These are phyloP conservation scores for Drosophila ironensis DNA, from an alignment of 1,140 invertebrate species.

Conservation along the genomic window DNA sequence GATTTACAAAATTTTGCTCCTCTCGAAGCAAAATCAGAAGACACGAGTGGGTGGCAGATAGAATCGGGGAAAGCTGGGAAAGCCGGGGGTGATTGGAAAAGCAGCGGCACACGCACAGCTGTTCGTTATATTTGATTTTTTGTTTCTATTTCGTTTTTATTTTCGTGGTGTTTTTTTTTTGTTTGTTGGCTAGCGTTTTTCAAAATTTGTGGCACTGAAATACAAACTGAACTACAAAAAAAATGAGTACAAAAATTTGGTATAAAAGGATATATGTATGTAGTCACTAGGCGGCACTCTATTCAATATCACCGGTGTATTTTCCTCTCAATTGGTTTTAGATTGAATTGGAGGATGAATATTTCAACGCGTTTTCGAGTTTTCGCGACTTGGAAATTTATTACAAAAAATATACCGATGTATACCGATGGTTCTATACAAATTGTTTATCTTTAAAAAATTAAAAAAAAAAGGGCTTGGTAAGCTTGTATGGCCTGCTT, in stretches of 20 bases:
- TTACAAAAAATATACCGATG: too few relatives aligned
- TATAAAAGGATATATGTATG: conserved; percentile 11
- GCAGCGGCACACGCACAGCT: conserved; percentile 39
- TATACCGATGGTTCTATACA: too few relatives aligned
- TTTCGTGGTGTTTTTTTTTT: conserved; percentile 4
- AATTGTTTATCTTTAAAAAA: neutral
- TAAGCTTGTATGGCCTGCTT: neutral
- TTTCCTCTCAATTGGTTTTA: too few relatives aligned
- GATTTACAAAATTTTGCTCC: conserved; percentile 7
- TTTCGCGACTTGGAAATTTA: too few relatives aligned
- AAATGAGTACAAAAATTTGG: conserved; percentile 10
- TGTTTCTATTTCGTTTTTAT: conserved; percentile 10
- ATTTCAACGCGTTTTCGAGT: too few relatives aligned
- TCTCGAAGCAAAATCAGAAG: conserved; percentile 10
- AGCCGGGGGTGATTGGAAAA: too few relatives aligned
- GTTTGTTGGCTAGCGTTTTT: conserved; percentile 26
- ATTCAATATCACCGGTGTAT: too few relatives aligned
- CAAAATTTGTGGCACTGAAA: conserved; percentile 44
- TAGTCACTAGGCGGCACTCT: conserved; percentile 24
- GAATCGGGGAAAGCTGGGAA: neutral
- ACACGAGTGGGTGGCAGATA: neutral
- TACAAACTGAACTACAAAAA: conserved; percentile 8
- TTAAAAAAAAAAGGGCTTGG: too few relatives aligned
- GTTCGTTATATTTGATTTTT: conserved; percentile 26
- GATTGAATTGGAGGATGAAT: too few relatives aligned